phyloP scores from a whole-genome alignment of 2,888 invertebrate species.

The Drosophila leonis region DNA sequence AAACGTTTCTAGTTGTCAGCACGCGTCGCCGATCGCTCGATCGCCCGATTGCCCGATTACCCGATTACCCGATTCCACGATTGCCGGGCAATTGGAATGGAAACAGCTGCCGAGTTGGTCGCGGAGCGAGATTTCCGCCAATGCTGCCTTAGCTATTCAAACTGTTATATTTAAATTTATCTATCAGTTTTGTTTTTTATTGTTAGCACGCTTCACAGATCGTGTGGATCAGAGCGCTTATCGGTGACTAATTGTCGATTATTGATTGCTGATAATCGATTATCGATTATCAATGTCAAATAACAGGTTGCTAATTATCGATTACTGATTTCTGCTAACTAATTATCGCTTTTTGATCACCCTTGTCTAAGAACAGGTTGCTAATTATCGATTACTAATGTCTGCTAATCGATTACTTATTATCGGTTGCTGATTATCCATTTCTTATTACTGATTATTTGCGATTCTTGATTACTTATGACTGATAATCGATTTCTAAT shows the following conservation, averaged over 20 bases:
- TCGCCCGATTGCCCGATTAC: constrained; percentile 18
- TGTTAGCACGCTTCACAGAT: constrained; percentile 6
- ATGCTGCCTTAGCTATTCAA: neutral
- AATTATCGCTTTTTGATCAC: neutral
- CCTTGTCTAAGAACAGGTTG: neutral
- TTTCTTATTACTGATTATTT: neutral
- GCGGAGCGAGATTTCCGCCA: constrained; percentile 55
- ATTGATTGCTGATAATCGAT: neutral
- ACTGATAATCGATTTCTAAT: no score
- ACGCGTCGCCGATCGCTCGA: constrained; percentile 45
- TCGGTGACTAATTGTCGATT: neutral
- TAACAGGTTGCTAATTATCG: neutral
- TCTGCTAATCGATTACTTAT: no score
- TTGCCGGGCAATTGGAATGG: constrained; percentile 9
- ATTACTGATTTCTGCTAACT: neutral
- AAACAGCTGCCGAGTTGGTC: constrained; percentile 28
- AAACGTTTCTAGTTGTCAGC: constrained; percentile 20
- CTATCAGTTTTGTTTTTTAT: neutral
- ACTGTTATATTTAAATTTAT: neutral
- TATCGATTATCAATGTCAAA: neutral
- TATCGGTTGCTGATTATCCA: neutral
- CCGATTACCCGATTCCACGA: neutral
- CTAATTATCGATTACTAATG: neutral
- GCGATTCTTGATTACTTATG: constrained; percentile 5
- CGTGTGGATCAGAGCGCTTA: neutral